A percentile compares a stretch with the other conserved stretches of the same genome.
Evolutionary conservation across 1,140 invertebrate genomes (phyloP).

Genomic region (Stratiolaelaps scimitus): DNA sequence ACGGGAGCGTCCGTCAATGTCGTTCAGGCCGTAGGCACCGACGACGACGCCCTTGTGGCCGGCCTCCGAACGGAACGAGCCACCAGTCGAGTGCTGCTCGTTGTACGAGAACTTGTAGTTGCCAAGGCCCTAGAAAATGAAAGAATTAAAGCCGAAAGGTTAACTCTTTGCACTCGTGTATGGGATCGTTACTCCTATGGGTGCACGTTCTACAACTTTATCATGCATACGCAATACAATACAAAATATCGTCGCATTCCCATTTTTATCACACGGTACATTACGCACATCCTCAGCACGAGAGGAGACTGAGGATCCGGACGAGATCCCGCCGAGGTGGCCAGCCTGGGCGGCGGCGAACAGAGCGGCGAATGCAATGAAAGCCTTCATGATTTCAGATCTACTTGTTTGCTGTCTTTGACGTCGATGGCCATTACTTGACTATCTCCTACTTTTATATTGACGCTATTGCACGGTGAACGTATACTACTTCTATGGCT

Average conservation of each 20-base stretch:
- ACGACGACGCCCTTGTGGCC: conserved; percentile 35
- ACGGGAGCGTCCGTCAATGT: conserved; percentile 36
- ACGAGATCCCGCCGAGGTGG: not conserved
- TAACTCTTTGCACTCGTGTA: too few relatives aligned
- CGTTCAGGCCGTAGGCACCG: conserved; percentile 37
- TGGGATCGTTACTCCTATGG: too few relatives aligned
- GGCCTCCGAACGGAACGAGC: conserved; percentile 36
- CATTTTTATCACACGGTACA: too few relatives aligned
- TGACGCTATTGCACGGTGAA: too few relatives aligned
- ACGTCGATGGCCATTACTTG: too few relatives aligned
- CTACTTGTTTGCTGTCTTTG: not conserved
- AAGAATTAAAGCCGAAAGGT: too few relatives aligned
- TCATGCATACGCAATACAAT: too few relatives aligned
- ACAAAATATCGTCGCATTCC: too few relatives aligned
- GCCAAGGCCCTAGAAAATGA: conserved; percentile 30
- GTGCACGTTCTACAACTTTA: too few relatives aligned
- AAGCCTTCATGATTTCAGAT: conserved; percentile 9
- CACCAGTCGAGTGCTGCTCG: conserved; percentile 38
- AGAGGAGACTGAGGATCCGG: conserved; percentile 14
- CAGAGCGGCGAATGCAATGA: not conserved
- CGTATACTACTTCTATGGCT: too few relatives aligned
- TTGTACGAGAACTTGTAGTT: conserved; percentile 39
- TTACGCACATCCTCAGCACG: conserved; percentile 5
- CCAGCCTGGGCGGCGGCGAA: conserved; percentile 11
- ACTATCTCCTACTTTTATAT: too few relatives aligned